Percentiles rank a stretch among this genome's conserved stretches.
Conservation (phyloP, 2,888 invertebrate species). For the Rhamphomyia laevipes region DNA sequence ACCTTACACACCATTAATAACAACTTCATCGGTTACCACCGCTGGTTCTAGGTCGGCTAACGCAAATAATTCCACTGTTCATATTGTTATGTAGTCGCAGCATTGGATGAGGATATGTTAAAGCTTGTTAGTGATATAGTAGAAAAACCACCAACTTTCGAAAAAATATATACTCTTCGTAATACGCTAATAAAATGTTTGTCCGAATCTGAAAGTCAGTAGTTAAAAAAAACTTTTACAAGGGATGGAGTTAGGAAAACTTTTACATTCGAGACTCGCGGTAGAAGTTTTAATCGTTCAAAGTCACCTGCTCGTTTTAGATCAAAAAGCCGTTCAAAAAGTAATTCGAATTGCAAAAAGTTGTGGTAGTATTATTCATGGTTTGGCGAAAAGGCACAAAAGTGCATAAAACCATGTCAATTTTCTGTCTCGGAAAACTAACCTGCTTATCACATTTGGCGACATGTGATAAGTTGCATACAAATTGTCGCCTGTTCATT, state of each 20-base stretch:
- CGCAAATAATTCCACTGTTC: neutral
- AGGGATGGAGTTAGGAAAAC: neutral
- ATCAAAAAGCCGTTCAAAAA: too few relatives aligned
- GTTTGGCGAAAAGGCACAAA: neutral
- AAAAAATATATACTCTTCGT: neutral
- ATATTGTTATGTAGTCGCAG: neutral
- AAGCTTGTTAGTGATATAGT: neutral
- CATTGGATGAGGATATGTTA: neutral
- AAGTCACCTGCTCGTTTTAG: too few relatives aligned
- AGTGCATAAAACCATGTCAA: neutral
- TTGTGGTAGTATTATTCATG: neutral
- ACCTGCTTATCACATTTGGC: neutral
- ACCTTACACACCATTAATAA: neutral
- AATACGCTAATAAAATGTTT: neutral
- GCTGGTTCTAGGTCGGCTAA: neutral
- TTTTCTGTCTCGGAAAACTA: neutral
- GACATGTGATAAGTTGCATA: neutral
- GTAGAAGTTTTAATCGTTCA: too few relatives aligned
- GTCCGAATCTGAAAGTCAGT: neutral
- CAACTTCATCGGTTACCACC: neutral
- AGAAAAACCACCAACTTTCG: neutral
- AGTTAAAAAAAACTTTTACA: neutral
- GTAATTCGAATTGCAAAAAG: neutral
- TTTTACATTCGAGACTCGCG: too few relatives aligned
- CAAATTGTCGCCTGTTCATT: neutral